Evolutionary conservation across 2,797 vertebrate species (phyloP), one percentile per base, ranked within the genome.

Genomic region (Sebastes taczanowskii): DNA sequence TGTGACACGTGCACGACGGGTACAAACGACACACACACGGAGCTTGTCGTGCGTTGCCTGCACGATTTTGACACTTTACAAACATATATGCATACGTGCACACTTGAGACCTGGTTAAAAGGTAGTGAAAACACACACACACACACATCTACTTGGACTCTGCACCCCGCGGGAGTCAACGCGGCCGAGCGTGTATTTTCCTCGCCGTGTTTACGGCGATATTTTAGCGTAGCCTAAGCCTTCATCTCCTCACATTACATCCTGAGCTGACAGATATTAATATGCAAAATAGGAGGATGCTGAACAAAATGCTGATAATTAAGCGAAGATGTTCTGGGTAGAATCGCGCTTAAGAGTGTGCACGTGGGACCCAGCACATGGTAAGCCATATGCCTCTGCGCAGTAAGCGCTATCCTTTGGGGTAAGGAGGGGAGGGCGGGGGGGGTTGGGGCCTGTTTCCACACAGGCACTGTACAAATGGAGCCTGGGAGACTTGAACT

Each of bases 221-320:
- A 46, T 89, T 78, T 89, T 59, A 86, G 75, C 59, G 71, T 74
- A 75, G 87, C 74, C 49, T 77, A 73, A 91, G 89, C 89, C 83
- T 89, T 90, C 88, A 85, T 85, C 91, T 87, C 82, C 80, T 88
- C 92, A 80, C 86, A 88, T 89, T 88, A 85, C 87, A 78, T 73
- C 80, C 83, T 60, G 88, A 91, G 91, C 93, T 94, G 94, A 95
- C 92, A 90, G 93, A 95, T 95, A 96, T 95, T 96, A 95, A 95
- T 95, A 96, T 96, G 95, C 95, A 94, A 95, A 95, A 94, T 88
- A 94, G 94, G 92, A 91, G 90, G 94, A 96, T 94, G 94, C 93
- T 82, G 94, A 95, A 96, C 96, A 96, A 96, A 96, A 96, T 95
- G 95, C 93, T 93, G 95, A 95, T 96, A 96, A 96, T 96, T 96